Evolutionary conservation across 2,797 vertebrate species (phyloP), one percentile per base, ranked within the genome.

Genomic region (Phoeniculus purpureus): DNA sequence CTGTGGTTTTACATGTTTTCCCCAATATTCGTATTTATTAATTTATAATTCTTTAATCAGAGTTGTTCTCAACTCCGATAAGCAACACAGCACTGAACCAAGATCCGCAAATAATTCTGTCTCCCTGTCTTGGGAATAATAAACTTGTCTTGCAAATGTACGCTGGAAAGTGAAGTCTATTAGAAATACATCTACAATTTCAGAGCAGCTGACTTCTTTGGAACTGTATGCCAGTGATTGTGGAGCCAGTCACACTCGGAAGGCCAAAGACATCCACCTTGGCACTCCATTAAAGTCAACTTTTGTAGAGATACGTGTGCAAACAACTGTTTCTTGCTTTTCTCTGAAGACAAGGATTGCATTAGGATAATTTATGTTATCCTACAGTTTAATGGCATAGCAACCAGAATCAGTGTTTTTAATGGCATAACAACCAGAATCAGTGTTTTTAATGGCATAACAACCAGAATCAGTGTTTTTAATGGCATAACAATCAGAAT

Each of bases 51-150:
- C 12, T 77, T 92, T 75, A 75, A 65, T 82, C 72, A 68, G 32
- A 92, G 15, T 75, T 68, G 40, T 73, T 80, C 81, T 87, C 37
- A 81, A n/a, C 26, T 80, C 73, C 75, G 65, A 79, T n/a, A 84
- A 89, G 25, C 25, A 70, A 70, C 83, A 56, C 1, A 67, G 20
- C 55, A 71, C 40, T 48, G 51, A 92, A 66, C 7, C 4, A 78
- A 84, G 23, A 60, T 58, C 81, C 58, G 26, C 51, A 81, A 76
- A 67, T 50, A 48, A 75, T 67, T 84, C 34, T 86, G 22, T 11
- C 56, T 75, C 22, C 3, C 12, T 74, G 47, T 7, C 19, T 78
- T 51, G 54, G 21, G 58, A 73, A 86, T 91, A 86, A 56, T n/a
- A 76, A 87, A 55, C 4, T 34, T 61, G 6, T 32, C 64, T 71